Evolutionary conservation across 2,797 vertebrate species (phyloP).

Genomic region (Craterocephalus amniculus): DNA sequence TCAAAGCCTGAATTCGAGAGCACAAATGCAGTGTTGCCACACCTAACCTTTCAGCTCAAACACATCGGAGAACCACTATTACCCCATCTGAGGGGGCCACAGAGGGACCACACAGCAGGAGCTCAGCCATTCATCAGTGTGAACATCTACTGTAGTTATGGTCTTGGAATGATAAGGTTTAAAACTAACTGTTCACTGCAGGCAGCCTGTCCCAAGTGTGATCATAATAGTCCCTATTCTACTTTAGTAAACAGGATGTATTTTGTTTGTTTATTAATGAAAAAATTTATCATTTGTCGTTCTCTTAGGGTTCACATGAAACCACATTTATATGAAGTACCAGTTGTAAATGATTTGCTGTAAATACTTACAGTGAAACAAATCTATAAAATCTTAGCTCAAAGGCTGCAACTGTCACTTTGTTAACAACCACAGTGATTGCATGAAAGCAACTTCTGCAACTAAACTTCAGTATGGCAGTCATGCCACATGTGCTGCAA

Average conservation of each 20-base stretch:
- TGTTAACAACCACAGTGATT: conserved; percentile 20
- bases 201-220: conserved; percentile 34
- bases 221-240: conserved; percentile 39
- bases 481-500: conserved; percentile 35
- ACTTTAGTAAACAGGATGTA: conserved; percentile 28
- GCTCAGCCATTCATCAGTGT: conserved; percentile 64
- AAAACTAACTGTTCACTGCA: conserved; percentile 38
- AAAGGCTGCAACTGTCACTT: conserved; percentile 13
- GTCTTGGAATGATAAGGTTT: conserved; percentile 68
- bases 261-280: not conserved
- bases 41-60: conserved; percentile 67
- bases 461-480: conserved; percentile 25
- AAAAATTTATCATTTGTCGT: conserved; percentile 17
- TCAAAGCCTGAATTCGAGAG: conserved; percentile 73
- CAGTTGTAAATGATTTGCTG: conserved; percentile 1
- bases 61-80: conserved; percentile 62
- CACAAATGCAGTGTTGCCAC: conserved; percentile 60
- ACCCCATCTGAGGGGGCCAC: conserved; percentile 63
- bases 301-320: conserved; percentile 18
- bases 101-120: conserved; percentile 74
- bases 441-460: conserved; percentile 31
- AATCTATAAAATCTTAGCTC: not conserved
- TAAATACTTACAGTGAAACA: conserved; percentile 29
- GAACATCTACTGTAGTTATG: conserved; percentile 70
- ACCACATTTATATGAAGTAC: conserved; percentile 30